Base-by-base conservation (phyloP, 2,113 vertebrate genomes). In the Cynocephalus volans region DNA sequence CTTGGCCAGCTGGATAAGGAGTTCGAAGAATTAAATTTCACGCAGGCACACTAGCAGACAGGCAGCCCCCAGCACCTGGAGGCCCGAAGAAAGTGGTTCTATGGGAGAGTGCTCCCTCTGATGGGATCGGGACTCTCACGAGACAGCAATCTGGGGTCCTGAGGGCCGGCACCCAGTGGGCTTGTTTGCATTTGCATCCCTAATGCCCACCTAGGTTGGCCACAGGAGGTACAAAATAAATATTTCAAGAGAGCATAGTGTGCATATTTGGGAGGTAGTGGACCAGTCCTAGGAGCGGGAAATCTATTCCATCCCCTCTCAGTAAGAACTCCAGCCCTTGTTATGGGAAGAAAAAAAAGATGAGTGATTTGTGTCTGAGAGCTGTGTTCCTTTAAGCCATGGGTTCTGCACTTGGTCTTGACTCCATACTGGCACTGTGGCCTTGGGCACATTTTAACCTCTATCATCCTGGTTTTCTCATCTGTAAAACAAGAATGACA, bases 1-100 rank as follows among this genome's bases (percentile, higher is more conserved):
- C 52, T 94, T 73, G 0, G 21, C 93, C 92, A 84, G 54, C 88
- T 97, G 93, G 45, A 82, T 83, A 8, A 69, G 52, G 64, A 90
- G 36, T 56, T 88, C 77, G 65, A 69, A 89, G 79, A 69, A 86
- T 96, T 86, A 62, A 21, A 50, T 96, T 92, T 85, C 73, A 54
- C n/a, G 18, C 45, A 85, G 60, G n/a, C 65, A 84, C 56, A 88
- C 60, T 72, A 21, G 6, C 18, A 36, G 67, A 54, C 1, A 0
- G 69, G 77, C 62, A 70, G 69, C 41, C 85, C 0, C 87, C 52
- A 8, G 72, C 73, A 92, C 82, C 45, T 64, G 83, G 33, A 65
- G 8, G n/a, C 33, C 26, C 75, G 60, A 65, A 52, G 65, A 69
- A 83, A 75, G 75, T 72, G 36, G 77, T 62, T 52, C 15, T 62